phyloP scores from a whole-genome alignment of 2,888 invertebrate genomes.

The Ormyrus nitidulus region DNA sequence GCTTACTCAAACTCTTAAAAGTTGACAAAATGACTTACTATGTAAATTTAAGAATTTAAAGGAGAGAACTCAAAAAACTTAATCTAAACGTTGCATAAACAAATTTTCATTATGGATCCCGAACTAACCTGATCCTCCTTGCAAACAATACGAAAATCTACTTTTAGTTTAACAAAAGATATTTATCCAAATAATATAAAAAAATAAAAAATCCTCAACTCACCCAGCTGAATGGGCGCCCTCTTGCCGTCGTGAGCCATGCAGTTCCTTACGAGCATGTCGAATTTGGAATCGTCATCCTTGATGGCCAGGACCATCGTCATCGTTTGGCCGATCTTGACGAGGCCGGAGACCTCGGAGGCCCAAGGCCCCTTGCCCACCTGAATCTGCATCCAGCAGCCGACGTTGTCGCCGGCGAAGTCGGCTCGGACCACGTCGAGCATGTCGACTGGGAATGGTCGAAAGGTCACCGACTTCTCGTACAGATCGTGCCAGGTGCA shows the following conservation, averaged over 20 bases:
- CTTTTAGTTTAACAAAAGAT: not conserved
- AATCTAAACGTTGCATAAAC: no score
- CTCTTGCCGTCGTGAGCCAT: slow-evolving; percentile 96
- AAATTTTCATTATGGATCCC: no score
- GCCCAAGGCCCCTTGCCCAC: slow-evolving; percentile 97
- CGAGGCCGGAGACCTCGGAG: slow-evolving; percentile 94
- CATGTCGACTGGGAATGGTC: slow-evolving; percentile 97
- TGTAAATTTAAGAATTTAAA: no score
- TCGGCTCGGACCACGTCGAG: slow-evolving; percentile 95
- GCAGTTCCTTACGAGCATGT: slow-evolving; percentile 95
- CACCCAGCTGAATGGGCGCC: slow-evolving; percentile 90
- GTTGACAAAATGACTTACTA: no score
- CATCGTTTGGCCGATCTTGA: slow-evolving; percentile 97
- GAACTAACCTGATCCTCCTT: no score
- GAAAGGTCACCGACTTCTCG: slow-evolving; percentile 95
- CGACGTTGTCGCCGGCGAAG: slow-evolving; percentile 96
- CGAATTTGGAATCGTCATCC: slow-evolving; percentile 95
- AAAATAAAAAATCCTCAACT: not conserved
- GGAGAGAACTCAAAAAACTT: no score
- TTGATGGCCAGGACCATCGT: slow-evolving; percentile 97
- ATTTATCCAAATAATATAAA: not conserved
- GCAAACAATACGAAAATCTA: no score
- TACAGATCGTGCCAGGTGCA: slow-evolving; percentile 98
- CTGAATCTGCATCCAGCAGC: slow-evolving; percentile 98
- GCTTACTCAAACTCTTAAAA: no score